phyloP scores from a whole-genome alignment of 2,888 invertebrate genomes.

The Pherbina coryleti region DNA sequence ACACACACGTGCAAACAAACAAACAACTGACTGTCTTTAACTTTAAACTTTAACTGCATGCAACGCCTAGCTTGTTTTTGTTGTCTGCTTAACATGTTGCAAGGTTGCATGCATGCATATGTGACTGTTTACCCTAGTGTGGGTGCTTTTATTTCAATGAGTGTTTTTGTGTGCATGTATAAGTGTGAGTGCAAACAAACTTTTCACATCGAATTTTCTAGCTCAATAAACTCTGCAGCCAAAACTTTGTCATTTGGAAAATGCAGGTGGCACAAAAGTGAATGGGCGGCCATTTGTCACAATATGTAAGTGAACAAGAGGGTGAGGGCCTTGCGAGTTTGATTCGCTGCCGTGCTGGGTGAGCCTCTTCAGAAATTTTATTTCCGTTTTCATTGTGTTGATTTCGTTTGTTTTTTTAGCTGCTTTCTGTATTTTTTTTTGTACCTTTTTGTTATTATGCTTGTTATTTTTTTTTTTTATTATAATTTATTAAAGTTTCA shows the following conservation, averaged over 20 bases:
- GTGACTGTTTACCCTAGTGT: neutral
- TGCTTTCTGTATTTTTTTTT: slow-evolving; percentile 10
- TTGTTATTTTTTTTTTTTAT: slow-evolving; percentile 19
- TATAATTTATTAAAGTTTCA: neutral
- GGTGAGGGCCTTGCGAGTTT: neutral
- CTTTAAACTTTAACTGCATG: neutral
- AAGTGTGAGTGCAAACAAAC: slow-evolving; percentile 55
- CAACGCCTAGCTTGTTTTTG: neutral
- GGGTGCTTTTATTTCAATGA: neutral
- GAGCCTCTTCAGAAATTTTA: slow-evolving; percentile 1
- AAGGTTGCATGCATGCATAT: slow-evolving; percentile 6
- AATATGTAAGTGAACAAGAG: neutral
- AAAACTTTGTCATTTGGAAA: slow-evolving; percentile 47
- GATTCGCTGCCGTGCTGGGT: neutral
- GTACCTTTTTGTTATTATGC: slow-evolving; percentile 28
- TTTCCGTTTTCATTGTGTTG: slow-evolving; percentile 16
- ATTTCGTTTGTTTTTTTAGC: slow-evolving; percentile 21
- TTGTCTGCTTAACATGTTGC: slow-evolving; percentile 22
- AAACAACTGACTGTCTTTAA: neutral
- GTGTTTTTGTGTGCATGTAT: slow-evolving; percentile 33
- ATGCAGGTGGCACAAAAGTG: slow-evolving; percentile 46
- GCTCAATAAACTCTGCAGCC: slow-evolving; percentile 53
- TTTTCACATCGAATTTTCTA: slow-evolving; percentile 56
- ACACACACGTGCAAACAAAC: neutral
- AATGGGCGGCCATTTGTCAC: neutral